A percentile compares a stretch with the other conserved stretches of the same genome.
These are phyloP conservation scores for Cladorhizidae sp. DNA, from an alignment of 37 sponge, comb jelly and placozoan genomes.

Conservation along the genomic window DNA sequence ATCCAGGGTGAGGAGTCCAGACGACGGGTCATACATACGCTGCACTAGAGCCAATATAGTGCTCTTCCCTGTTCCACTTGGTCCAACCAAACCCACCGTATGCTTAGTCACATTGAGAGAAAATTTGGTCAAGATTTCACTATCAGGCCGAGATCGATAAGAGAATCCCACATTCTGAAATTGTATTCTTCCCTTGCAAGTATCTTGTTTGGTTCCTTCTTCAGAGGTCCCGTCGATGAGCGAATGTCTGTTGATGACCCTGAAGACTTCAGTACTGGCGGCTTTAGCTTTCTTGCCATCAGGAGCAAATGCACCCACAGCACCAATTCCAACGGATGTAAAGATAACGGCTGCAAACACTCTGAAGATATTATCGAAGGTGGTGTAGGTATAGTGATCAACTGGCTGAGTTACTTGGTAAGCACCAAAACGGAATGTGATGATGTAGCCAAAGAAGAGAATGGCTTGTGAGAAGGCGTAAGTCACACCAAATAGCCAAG, in stretches of 20 bases:
- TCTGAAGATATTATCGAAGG: constrained; percentile 31
- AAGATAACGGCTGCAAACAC: constrained; percentile 73
- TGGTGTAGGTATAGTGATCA: constrained; percentile 13
- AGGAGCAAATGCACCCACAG: constrained; percentile 64
- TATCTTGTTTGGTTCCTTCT: constrained; percentile 53
- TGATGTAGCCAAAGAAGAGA: constrained; percentile 51
- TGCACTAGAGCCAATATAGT: constrained; percentile 86
- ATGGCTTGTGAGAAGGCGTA: constrained; percentile 69
- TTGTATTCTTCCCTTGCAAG: constrained; percentile 39
- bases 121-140: constrained; percentile 58
- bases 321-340: constrained; percentile 53
- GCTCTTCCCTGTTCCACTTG: constrained; percentile 97
- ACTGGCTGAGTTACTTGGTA: constrained; percentile 46
- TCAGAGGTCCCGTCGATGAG: constrained; percentile 61
- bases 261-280: constrained; percentile 64
- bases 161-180: constrained; percentile 65
- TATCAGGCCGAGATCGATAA: constrained; percentile 77
- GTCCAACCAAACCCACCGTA: constrained; percentile 89
- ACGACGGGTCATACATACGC: constrained; percentile 82
- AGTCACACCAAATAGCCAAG: constrained; percentile 31
- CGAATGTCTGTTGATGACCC: constrained; percentile 58
- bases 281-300: constrained; percentile 56
- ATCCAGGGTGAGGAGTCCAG: constrained; percentile 51
- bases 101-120: constrained; percentile 67
- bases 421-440: constrained; percentile 77